phyloP scores from a whole-genome alignment of 2,113 vertebrate genomes.

The Arvicanthis niloticus region DNA sequence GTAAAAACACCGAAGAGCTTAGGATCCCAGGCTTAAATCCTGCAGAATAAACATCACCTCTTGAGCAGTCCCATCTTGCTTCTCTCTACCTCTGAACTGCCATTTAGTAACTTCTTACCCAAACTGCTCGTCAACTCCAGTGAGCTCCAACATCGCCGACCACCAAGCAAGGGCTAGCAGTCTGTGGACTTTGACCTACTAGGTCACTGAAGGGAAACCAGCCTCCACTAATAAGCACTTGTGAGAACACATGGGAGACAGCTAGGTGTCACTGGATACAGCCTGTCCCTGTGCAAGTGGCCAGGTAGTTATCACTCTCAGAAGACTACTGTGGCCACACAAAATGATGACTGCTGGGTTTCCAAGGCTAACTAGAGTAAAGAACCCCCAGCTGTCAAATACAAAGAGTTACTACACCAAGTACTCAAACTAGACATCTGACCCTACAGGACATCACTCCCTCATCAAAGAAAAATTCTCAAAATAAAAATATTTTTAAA shows the following conservation, averaged over 20 bases:
- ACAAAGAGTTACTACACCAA: neutral
- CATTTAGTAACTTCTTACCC: neutral
- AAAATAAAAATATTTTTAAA: neutral
- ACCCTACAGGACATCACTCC: neutral
- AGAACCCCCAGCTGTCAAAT: neutral
- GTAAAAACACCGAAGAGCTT: slow-evolving; percentile 45
- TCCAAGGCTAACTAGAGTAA: neutral
- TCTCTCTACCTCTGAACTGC: neutral
- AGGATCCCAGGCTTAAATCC: neutral
- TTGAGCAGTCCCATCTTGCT: neutral
- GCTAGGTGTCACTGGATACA: rapidly evolving
- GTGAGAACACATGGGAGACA: rapidly evolving
- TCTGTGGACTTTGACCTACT: neutral
- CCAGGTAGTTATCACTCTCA: no score
- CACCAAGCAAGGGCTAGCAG: neutral
- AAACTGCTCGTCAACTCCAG: neutral
- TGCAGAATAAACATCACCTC: neutral
- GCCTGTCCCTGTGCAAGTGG: rapidly evolving
- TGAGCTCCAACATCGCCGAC: neutral
- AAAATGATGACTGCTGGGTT: neutral
- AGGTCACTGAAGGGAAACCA: neutral
- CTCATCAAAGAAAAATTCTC: neutral
- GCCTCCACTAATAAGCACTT: no score
- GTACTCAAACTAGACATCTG: neutral
- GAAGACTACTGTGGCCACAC: neutral